These are phyloP conservation scores for Chelidonichthys spinosus DNA, from an alignment of 2,797 vertebrate genomes.

Conservation along the genomic window DNA sequence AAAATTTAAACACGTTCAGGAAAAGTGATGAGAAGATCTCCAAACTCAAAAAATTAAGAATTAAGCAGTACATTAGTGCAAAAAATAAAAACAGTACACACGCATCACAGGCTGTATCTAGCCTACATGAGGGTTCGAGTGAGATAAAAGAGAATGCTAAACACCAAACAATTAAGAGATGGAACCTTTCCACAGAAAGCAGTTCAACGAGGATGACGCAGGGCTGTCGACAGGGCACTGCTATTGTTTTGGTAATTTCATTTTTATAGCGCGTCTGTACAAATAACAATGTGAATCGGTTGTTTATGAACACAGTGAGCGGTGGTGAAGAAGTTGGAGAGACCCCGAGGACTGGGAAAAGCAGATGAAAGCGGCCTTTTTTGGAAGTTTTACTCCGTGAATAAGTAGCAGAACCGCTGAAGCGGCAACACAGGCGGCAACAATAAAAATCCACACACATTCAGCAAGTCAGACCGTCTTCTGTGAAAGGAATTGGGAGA, in stretches of 20 bases:
- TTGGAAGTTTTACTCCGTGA: conserved; percentile 39
- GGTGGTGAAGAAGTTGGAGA: conserved; percentile 30
- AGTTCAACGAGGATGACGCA: not conserved
- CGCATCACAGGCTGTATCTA: not conserved
- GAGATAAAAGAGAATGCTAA: conserved; percentile 5
- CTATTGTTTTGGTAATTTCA: conserved; percentile 32
- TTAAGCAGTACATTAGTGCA: not conserved
- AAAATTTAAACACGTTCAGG: not conserved
- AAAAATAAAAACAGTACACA: too few species aligned
- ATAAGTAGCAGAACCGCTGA: conserved; percentile 56
- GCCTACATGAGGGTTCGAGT: not conserved
- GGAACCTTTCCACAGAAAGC: not conserved
- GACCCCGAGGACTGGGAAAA: conserved; percentile 44
- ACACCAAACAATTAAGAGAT: not conserved
- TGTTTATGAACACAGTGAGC: conserved; percentile 39
- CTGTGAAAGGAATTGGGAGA: conserved; percentile 22
- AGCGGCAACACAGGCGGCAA: conserved; percentile 48
- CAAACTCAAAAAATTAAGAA: not conserved
- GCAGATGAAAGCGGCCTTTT: conserved; percentile 43
- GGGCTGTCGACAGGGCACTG: conserved; percentile 10
- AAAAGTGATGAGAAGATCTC: not conserved
- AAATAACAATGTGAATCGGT: conserved; percentile 37
- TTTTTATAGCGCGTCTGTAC: conserved; percentile 38
- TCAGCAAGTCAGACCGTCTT: conserved; percentile 23
- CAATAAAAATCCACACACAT: conserved; percentile 41